Evolutionary conservation across 2,797 vertebrate genomes (phyloP).

Genomic region (Macropodus opercularis): DNA sequence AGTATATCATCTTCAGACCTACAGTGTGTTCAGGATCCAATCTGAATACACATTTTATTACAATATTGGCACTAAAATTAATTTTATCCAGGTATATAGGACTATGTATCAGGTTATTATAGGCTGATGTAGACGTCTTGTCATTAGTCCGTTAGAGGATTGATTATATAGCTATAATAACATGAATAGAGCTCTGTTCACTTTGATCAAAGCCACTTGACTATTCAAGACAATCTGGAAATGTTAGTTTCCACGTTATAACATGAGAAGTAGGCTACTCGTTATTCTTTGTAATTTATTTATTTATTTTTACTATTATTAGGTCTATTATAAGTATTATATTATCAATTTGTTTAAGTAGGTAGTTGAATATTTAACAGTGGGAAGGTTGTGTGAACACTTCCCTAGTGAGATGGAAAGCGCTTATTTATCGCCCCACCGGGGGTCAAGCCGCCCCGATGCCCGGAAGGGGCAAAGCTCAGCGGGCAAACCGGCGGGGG

Average conservation of each 20-base stretch:
- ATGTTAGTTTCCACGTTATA: conserved; percentile 73
- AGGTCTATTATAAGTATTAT: conserved; percentile 79
- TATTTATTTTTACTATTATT: conserved; percentile 84
- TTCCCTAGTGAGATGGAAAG: conserved; percentile 78
- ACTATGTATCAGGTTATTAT: conserved; percentile 62
- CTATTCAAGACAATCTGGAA: conserved; percentile 76
- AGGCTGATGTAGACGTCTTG: conserved; percentile 46
- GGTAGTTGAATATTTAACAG: conserved; percentile 73
- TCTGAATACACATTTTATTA: conserved; percentile 57
- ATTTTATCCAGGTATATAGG: conserved; percentile 41
- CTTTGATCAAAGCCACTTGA: conserved; percentile 65
- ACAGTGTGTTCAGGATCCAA: conserved; percentile 57
- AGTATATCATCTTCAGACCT: conserved; percentile 56
- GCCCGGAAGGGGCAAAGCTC: conserved; percentile 52
- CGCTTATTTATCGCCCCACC: conserved; percentile 72
- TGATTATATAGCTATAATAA: conserved; percentile 60
- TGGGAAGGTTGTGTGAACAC: conserved; percentile 56
- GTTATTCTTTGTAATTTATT: conserved; percentile 82
- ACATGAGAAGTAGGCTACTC: conserved; percentile 63
- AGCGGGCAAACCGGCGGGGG: conserved; percentile 54
- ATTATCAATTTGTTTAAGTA: conserved; percentile 70
- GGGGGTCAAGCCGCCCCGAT: conserved; percentile 63
- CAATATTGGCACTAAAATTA: conserved; percentile 52
- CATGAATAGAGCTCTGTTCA: conserved; percentile 59
- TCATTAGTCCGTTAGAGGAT: conserved; percentile 57